phyloP scores from a whole-genome alignment of 2,797 vertebrate genomes.

The Spinus olivaceus region DNA sequence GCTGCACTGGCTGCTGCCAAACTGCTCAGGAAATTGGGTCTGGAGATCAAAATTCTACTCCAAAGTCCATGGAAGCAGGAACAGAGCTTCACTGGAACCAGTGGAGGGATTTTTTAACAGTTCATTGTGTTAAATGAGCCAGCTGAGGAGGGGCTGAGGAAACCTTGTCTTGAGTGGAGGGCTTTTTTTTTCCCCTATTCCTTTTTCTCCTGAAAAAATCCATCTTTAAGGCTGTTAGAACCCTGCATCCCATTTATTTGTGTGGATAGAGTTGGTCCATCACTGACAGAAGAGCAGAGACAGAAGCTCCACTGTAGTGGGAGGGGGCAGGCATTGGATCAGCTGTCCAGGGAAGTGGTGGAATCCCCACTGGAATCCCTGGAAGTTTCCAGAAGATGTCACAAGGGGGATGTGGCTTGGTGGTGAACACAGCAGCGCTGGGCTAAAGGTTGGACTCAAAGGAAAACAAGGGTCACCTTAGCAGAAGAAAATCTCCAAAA shows the following conservation, averaged over 20 bases:
- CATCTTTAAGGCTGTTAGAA: not conserved
- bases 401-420: too few species aligned
- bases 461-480: not conserved
- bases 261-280: not conserved
- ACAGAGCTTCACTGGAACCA: fast-evolving
- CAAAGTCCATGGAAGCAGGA: not conserved
- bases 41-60: not conserved
- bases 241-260: not conserved
- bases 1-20: not conserved
- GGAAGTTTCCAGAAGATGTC: not conserved
- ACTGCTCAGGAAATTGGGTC: not conserved
- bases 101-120: not conserved
- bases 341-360: not conserved
- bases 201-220: not conserved
- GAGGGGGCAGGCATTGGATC: not conserved
- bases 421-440: not conserved
- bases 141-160: not conserved
- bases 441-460: not conserved
- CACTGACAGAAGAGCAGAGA: not conserved
- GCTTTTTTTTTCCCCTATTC: fast-evolving
- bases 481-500: not conserved
- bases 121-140: not conserved
- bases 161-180: not conserved
- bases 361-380: not conserved
- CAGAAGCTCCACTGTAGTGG: not conserved